Percentiles rank a stretch among this genome's conserved stretches.
Evolutionary conservation across 2,113 vertebrate genomes (phyloP).

Genomic region (Aptenodytes patagonicus): DNA sequence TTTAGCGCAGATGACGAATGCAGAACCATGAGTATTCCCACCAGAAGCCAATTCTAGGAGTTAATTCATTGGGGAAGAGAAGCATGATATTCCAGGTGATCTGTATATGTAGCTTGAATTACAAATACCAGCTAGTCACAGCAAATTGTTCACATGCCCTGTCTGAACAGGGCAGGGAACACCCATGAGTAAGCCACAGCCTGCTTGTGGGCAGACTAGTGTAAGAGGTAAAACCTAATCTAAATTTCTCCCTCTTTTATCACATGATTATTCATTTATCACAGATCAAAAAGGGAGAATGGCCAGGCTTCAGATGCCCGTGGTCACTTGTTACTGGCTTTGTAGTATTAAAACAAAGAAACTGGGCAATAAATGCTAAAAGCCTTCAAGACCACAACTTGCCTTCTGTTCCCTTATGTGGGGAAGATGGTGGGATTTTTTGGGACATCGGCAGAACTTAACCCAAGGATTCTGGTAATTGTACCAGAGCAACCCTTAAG

Average conservation of each 20-base stretch:
- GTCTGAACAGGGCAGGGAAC: not conserved
- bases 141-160: not conserved
- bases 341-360: not conserved
- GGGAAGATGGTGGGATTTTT: not conserved
- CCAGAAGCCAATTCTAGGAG: not conserved
- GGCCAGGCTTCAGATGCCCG: not conserved
- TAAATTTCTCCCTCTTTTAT: not conserved
- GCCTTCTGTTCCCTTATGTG: not conserved
- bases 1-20: not conserved
- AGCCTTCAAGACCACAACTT: not conserved
- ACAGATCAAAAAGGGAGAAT: not conserved
- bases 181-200: not conserved
- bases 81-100: not conserved
- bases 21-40: not conserved
- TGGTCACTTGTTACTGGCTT: not conserved
- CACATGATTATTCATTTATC: not conserved
- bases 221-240: not conserved
- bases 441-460: not conserved
- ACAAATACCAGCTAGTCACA: not conserved
- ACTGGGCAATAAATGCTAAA: not conserved
- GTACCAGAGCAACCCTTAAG: not conserved
- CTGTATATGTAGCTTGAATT: not conserved
- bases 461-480: not conserved
- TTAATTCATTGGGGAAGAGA: not conserved
- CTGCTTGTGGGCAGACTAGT: not conserved